Base-by-base conservation (phyloP, 2,113 vertebrate genomes). In the Balaeniceps rex region DNA sequence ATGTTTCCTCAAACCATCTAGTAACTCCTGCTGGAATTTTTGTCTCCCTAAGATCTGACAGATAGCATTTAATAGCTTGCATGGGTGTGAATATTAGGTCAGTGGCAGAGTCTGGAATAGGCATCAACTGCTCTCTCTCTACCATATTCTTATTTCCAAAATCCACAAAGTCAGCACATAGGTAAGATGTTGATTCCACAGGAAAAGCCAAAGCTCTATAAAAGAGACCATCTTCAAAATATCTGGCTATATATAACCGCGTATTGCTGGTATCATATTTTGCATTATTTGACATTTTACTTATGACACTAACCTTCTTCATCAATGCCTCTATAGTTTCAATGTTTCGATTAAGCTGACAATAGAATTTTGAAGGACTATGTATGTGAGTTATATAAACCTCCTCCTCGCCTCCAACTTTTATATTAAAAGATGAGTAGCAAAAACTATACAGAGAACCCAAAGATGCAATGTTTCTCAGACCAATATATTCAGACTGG, bases 61-160 rank as follows among this genome's bases (percentile, higher is more conserved):
- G 98, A 83, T 92, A 98, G 89, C 98, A 99, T 66, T 97, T 98
- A 95, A 99, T 40, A 76, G 99, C 99, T 98, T 99, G 99, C 98
- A 99, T 98, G n/a, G 99, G 99, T 24, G 97, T 98, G 88, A 98
- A 97, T n/a, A 99, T 70, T 83, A 99, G 79, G 69, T 99, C 98
- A 76, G 77, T 84, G 34, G 98, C 98, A 86, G 97, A 97, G 83
- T 95, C 92, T 38, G 98, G 98, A 97, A 99, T 98, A 60, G 97
- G 96, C 34, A 98, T 83, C 47, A 99, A 94, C 33, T 98, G 96
- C 40, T 91, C 97, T 96, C 97, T 98, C 78, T 98, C 97, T 31
- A 98, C 98, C 55, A 99, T 96, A 17, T 96, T 94, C 66, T 94
- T 97, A 97, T 99, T 99, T 95, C 99, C 99, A 96, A 99, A 99